Percentiles rank a stretch among this genome's conserved stretches.
These are phyloP conservation scores for Meloidogyne floridensis DNA, from an alignment of 1,140 invertebrate genomes.

Conservation along the genomic window DNA sequence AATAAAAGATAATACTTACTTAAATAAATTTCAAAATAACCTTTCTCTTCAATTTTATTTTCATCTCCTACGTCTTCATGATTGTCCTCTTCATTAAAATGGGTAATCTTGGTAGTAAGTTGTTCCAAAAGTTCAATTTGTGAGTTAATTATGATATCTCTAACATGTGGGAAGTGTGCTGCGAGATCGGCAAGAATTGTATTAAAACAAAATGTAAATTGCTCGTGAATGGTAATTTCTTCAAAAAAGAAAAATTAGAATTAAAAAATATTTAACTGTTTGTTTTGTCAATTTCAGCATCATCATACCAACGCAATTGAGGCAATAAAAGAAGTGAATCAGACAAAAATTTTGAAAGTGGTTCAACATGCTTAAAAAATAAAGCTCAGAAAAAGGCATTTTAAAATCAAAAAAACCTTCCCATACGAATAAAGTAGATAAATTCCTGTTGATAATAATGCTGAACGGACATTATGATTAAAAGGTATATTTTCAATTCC, in stretches of 20 bases:
- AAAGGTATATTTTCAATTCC: conserved; percentile 59
- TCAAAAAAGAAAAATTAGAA: conserved; percentile 16
- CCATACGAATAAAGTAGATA: conserved; percentile 57
- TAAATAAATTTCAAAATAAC: background rate
- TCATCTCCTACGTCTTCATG: background rate
- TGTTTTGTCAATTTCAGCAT: conserved; percentile 54
- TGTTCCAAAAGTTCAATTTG: conserved; percentile 52
- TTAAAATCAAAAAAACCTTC: conserved; percentile 16
- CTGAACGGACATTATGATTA: conserved; percentile 63
- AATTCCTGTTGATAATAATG: conserved; percentile 55
- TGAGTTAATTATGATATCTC: conserved; percentile 53
- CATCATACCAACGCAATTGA: conserved; percentile 63
- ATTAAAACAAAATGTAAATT: conserved; percentile 65
- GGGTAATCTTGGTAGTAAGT: conserved; percentile 42
- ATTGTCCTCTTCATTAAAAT: conserved; percentile 22
- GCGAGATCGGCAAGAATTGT: conserved; percentile 62
- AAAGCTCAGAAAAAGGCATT: background rate
- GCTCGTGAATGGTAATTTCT: conserved; percentile 65
- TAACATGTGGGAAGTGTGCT: conserved; percentile 48
- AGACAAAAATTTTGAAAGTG: conserved; percentile 48
- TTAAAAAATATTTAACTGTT: conserved; percentile 50
- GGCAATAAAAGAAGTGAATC: conserved; percentile 46
- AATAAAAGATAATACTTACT: background rate
- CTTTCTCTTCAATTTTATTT: conserved; percentile 15
- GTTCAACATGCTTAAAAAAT: conserved; percentile 50